Percentiles rank a stretch among this genome's conserved stretches.
Conservation (phyloP, 2,113 vertebrate species). For the Crotalus viridis region DNA sequence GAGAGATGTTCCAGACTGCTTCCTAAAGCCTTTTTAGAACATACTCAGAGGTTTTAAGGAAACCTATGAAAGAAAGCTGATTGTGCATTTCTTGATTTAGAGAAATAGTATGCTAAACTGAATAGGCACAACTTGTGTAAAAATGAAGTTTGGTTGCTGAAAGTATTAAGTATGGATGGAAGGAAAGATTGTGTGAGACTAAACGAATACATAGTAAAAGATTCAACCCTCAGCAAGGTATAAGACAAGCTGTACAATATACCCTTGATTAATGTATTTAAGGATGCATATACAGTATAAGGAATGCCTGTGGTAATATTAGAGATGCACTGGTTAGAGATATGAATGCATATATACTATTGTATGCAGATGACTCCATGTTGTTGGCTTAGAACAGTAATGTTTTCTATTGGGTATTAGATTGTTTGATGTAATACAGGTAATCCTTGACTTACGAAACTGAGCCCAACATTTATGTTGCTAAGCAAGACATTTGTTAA, state of each 20-base stretch:
- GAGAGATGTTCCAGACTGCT: not conserved
- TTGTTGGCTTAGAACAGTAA: not conserved
- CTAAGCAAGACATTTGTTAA: no score
- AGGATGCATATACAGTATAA: not conserved
- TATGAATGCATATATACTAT: not conserved
- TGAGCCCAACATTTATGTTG: no score
- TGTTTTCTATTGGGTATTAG: not conserved
- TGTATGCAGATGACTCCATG: not conserved
- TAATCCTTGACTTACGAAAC: no score
- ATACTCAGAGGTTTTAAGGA: not conserved
- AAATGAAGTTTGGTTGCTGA: not conserved
- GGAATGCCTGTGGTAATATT: not conserved
- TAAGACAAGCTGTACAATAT: not conserved
- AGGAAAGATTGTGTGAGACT: not conserved
- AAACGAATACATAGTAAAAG: not conserved
- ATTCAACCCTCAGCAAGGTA: not conserved
- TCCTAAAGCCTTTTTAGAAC: not conserved
- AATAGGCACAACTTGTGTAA: not conserved
- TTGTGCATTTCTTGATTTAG: not conserved
- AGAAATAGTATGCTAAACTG: not conserved
- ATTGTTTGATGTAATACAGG: not conserved
- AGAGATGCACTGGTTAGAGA: not conserved
- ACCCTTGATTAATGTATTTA: not conserved
- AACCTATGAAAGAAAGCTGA: not conserved
- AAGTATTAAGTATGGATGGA: not conserved